A percentile compares a stretch with the other conserved stretches of the same genome.
Evolutionary conservation across 30 jellyfish, hydroid and myxozoan species (phyloP).

Genomic region (Pseudorhiza aurosa): DNA sequence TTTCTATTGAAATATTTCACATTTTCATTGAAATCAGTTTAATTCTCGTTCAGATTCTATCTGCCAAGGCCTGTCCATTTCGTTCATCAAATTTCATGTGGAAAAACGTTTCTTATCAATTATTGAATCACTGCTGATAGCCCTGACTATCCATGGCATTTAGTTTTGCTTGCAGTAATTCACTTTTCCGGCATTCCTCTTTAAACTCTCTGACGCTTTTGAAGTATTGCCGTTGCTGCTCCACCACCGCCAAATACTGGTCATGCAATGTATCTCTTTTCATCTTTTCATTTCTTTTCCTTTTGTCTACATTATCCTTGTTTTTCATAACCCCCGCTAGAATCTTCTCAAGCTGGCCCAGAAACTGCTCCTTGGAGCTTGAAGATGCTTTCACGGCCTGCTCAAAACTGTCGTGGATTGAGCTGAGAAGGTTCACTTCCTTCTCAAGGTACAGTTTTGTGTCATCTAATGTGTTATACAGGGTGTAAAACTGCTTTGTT

Average conservation of each 20-base stretch:
- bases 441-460: constrained; percentile 91
- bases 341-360: constrained; percentile 84
- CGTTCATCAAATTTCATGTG: too few relatives aligned
- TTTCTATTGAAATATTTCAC: too few relatives aligned
- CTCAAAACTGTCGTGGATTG: constrained; percentile 89
- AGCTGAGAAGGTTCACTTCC: constrained; percentile 75
- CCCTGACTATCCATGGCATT: background rate
- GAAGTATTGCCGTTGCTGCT: constrained; percentile 82
- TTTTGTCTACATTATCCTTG: constrained; percentile 80
- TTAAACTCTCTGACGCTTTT: constrained; percentile 86
- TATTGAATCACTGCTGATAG: too few relatives aligned
- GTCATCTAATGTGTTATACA: constrained; percentile 96
- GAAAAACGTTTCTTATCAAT: too few relatives aligned
- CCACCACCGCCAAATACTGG: constrained; percentile 63
- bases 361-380: constrained; percentile 74
- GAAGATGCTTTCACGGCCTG: constrained; percentile 72
- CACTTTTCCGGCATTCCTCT: constrained; percentile 97
- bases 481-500: constrained; percentile 94
- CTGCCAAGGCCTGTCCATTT: too few relatives aligned
- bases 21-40: too few relatives aligned
- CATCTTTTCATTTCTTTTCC: constrained; percentile 70
- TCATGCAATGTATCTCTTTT: constrained; percentile 81
- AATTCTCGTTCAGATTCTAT: too few relatives aligned
- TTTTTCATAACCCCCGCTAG: constrained; percentile 76
- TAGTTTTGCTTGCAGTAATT: constrained; percentile 67